A percentile compares a stretch with the other conserved stretches of the same genome.
Evolutionary conservation across 1,140 invertebrate genomes (phyloP).

Genomic region (Drosophila grimshawi): DNA sequence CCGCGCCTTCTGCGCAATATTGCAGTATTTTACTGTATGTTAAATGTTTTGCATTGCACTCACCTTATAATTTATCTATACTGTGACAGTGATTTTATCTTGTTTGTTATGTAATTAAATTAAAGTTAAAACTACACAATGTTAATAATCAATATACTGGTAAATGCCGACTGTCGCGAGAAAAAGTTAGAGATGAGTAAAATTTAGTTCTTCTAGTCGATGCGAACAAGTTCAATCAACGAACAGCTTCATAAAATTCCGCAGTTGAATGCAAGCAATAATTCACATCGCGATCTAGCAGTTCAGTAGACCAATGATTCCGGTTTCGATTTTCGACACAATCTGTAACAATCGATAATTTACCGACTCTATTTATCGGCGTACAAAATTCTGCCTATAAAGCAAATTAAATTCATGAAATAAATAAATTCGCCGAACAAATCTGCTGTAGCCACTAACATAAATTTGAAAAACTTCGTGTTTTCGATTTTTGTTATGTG

Average conservation of each 20-base stretch:
- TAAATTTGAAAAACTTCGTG: too few relatives aligned
- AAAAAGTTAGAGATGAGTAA: slow-evolving; percentile 16
- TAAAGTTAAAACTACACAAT: background rate
- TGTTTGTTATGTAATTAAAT: slow-evolving; percentile 7
- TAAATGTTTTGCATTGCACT: background rate
- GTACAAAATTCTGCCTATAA: too few relatives aligned
- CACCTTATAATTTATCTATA: slow-evolving; percentile 2
- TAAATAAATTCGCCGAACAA: too few relatives aligned
- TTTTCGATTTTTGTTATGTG: too few relatives aligned
- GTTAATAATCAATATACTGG: slow-evolving; percentile 31
- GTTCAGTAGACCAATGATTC: too few relatives aligned
- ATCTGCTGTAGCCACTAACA: too few relatives aligned
- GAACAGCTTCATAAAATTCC: too few relatives aligned
- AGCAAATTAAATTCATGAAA: too few relatives aligned
- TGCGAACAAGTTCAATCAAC: background rate
- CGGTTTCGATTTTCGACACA: background rate
- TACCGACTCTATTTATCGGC: background rate
- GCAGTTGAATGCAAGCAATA: too few relatives aligned
- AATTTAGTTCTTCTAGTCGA: background rate
- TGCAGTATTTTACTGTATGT: background rate
- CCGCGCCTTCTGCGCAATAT: slow-evolving; percentile 1
- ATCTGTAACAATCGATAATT: background rate
- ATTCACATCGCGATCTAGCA: too few relatives aligned
- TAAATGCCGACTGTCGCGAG: slow-evolving; percentile 15
- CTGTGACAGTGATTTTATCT: background rate